Evolutionary conservation across 2,113 vertebrate genomes (phyloP), one percentile per base, ranked within the genome.

Genomic region (Bubo bubo): DNA sequence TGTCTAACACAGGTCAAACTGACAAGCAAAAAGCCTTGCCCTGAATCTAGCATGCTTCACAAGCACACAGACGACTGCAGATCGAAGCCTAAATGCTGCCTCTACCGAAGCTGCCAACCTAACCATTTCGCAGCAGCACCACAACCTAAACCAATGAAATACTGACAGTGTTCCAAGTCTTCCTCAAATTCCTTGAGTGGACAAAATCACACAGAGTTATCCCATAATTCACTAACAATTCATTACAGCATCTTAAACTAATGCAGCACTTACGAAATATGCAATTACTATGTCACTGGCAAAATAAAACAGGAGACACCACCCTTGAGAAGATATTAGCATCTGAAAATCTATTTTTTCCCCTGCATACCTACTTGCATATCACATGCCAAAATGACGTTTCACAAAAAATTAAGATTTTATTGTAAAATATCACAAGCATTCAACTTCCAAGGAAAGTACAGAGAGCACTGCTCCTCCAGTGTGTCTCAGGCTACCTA

Each of bases 211-310:
- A 28, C 16, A 34, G 52, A 59, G 45, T 10, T 64, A 58, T 34
- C 37, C 56, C n/a, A 6, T 45, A 77, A 67, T 24, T 60, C 53
- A 32, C 28, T 16, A 13, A 53, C 23, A 59, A 28, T 6, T 45
- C 74, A n/a, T 43, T 19, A 80, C 35, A 63, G 59, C 41, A 37
- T 17, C 26, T 63, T 39, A 9, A 71, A 30, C n/a, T 41, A 63
- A 34, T 3, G 19, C 41, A 28, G 35, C 5, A 24, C 59, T 66
- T 76, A 8, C 0, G 0, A 52, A 75, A 22, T 5, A 55, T 1
- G 7, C 1, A 0, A 24, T 37, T 24, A 24, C 64, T 9, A 6
- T 4, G 10, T 21, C 28, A 52, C 4, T 14, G 63, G 75, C 50
- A 24, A 86, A 63, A 35, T 0, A 32, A 37, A 70, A 12, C 12